phyloP scores from a whole-genome alignment of 2,888 invertebrate species.

The Sturmia bella region DNA sequence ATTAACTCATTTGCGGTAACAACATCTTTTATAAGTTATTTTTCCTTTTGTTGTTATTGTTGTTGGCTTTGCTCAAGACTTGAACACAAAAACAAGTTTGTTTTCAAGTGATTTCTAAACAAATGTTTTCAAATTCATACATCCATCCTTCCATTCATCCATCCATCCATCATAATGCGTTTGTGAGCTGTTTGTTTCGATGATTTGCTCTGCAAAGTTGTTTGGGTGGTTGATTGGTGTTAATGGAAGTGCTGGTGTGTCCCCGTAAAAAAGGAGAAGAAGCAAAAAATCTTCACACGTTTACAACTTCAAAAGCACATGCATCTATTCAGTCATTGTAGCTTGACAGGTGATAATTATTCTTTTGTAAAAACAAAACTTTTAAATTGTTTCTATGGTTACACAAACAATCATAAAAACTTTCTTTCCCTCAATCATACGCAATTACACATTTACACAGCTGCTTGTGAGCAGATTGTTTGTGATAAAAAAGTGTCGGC shows the following conservation, averaged over 20 bases:
- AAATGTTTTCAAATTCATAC: conserved; percentile 49
- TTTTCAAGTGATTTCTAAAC: conserved; percentile 47
- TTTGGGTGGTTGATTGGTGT: too few relatives aligned
- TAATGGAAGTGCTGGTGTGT: not conserved
- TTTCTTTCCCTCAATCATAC: not conserved
- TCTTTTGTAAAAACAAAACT: conserved; percentile 51
- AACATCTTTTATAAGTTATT: not conserved
- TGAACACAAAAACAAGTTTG: conserved; percentile 14
- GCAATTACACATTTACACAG: conserved; percentile 9
- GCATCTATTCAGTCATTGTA: conserved; percentile 6
- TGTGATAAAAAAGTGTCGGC: not conserved
- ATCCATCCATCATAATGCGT: conserved; percentile 51
- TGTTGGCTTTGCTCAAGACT: conserved; percentile 26
- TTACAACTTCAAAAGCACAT: not conserved
- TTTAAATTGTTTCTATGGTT: conserved; percentile 51
- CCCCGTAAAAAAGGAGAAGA: conserved; percentile 10
- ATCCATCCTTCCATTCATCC: conserved; percentile 55
- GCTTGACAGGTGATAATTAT: conserved; percentile 71
- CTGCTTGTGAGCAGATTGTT: not conserved
- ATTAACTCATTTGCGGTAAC: conserved; percentile 2
- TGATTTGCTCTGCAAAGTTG: conserved; percentile 1
- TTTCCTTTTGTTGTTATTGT: conserved; percentile 13
- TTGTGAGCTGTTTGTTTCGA: not conserved
- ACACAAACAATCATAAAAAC: conserved; percentile 20
- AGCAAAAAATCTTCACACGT: conserved; percentile 19